phyloP scores from a whole-genome alignment of 1,140 invertebrate genomes.

The Scaptodrosophila lebanonensis region DNA sequence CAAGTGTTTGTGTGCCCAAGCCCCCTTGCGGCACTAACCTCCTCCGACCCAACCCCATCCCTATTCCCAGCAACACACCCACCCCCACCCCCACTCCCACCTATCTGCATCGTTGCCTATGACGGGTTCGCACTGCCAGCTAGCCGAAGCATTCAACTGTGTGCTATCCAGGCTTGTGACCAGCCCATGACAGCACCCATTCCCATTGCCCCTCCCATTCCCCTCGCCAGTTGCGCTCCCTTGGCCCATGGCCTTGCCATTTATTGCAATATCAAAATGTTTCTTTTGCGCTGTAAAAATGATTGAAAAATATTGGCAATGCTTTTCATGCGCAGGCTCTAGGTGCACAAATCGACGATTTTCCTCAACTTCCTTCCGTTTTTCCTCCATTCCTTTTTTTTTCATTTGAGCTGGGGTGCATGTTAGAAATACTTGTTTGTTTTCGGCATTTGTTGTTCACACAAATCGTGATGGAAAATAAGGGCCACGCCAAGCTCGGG shows the following conservation, averaged over 20 bases:
- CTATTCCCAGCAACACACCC: too few relatives aligned
- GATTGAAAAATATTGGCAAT: constrained; percentile 59
- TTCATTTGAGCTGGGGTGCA: too few relatives aligned
- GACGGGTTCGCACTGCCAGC: too few relatives aligned
- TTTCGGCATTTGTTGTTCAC: too few relatives aligned
- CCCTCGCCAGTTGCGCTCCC: background rate
- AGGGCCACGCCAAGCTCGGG: too few relatives aligned
- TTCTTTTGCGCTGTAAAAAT: constrained; percentile 41
- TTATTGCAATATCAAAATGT: constrained; percentile 47
- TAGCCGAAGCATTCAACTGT: constrained; percentile 32
- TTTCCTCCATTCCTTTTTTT: too few relatives aligned
- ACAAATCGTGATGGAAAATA: too few relatives aligned
- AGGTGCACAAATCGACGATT: constrained; percentile 15
- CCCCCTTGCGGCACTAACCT: constrained; percentile 9
- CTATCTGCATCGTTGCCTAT: too few relatives aligned
- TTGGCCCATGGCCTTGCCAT: constrained; percentile 15
- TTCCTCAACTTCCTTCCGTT: background rate
- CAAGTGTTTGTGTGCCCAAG: constrained; percentile 37
- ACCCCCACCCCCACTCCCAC: too few relatives aligned
- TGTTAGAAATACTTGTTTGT: too few relatives aligned
- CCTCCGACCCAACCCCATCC: too few relatives aligned
- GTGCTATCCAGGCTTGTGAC: constrained; percentile 1
- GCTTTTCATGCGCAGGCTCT: constrained; percentile 1
- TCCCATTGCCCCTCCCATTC: background rate
- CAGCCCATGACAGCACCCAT: too few relatives aligned